Evolutionary conservation across 2,113 vertebrate species (phyloP).

Genomic region (Vimba vimba): DNA sequence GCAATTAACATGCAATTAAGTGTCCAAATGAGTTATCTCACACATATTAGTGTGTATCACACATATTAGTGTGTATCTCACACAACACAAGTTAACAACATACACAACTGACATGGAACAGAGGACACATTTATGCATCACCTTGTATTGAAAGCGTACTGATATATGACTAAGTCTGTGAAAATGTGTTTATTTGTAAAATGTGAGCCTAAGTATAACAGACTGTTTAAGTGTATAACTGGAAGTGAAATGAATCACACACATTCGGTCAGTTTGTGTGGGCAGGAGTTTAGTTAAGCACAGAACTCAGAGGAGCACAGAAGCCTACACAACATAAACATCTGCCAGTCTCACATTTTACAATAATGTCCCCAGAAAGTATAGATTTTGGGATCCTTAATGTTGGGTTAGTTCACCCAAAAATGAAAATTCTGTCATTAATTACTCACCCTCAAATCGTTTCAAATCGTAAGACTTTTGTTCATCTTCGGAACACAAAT

Average conservation of each 20-base stretch:
- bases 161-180: background rate
- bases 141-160: background rate
- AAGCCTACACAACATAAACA: background rate
- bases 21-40: too few relatives aligned
- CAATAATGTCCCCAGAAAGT: background rate
- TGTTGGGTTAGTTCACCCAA: too few relatives aligned
- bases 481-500: too few relatives aligned
- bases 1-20: too few relatives aligned
- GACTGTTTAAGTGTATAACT: background rate
- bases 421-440: too few relatives aligned
- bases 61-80: too few relatives aligned
- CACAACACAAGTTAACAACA: background rate
- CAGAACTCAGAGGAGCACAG: background rate
- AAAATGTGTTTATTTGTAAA: conserved; percentile 9
- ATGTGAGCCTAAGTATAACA: background rate
- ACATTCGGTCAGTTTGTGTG: background rate
- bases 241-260: conserved; percentile 4
- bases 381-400: background rate
- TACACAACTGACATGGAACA: background rate
- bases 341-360: background rate
- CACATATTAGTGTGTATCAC: too few relatives aligned
- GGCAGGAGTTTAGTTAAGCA: conserved; percentile 7
- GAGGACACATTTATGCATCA: background rate
- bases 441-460: too few relatives aligned
- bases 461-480: too few relatives aligned